Evolutionary conservation across 2,113 vertebrate genomes (phyloP).

Genomic region (Paracyprichromis sp.): DNA sequence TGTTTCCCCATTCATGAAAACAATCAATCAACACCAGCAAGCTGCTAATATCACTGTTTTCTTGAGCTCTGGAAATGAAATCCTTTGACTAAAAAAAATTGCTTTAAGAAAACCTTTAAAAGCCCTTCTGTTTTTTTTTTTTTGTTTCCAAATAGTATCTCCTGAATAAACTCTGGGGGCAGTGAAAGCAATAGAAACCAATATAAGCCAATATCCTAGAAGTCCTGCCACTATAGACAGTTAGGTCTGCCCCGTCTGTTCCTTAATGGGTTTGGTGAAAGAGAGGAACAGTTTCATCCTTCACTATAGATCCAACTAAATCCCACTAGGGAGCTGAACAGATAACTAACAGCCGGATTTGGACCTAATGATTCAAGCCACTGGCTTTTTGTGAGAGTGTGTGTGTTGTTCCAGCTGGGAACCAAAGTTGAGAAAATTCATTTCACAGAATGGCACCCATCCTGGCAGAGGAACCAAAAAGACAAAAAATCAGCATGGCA

Average conservation of each 20-base stretch:
- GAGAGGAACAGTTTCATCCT: conserved; percentile 3
- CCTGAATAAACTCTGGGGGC: background rate
- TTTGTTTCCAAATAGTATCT: background rate
- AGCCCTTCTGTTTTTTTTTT: background rate
- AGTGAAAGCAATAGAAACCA: background rate
- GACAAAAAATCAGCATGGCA: background rate
- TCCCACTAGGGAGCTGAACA: background rate
- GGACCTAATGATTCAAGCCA: conserved; percentile 8
- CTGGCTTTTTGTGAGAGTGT: background rate
- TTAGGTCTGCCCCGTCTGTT: background rate
- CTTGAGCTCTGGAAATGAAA: background rate
- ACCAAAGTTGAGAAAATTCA: background rate
- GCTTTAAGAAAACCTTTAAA: background rate
- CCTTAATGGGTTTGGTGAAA: conserved; percentile 12
- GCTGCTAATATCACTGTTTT: background rate
- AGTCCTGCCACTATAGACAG: background rate
- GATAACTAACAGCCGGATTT: conserved; percentile 25
- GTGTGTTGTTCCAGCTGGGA: background rate
- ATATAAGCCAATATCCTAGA: background rate
- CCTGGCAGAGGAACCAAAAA: background rate
- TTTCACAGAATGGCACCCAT: background rate
- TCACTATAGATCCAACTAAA: conserved; percentile 22
- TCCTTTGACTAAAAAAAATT: background rate
- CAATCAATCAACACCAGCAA: conserved; percentile 16
- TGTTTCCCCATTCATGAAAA: background rate